These are phyloP conservation scores for Epistrophella euchroma DNA, from an alignment of 2,888 invertebrate species.

Conservation along the genomic window DNA sequence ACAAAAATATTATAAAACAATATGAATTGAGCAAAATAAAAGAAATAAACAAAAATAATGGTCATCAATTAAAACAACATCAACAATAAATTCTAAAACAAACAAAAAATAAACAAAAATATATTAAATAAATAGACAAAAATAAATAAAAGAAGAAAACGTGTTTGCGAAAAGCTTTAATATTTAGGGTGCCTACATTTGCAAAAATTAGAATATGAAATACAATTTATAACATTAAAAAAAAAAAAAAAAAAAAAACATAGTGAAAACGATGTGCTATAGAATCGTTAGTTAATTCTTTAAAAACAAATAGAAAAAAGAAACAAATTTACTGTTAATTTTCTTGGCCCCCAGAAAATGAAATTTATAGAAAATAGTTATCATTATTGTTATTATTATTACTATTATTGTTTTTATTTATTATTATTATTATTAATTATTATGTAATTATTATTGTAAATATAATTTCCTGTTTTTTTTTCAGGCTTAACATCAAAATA, in stretches of 20 bases:
- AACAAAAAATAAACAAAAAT: constrained; percentile 59
- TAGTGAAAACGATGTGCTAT: constrained; percentile 75
- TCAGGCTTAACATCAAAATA: no score
- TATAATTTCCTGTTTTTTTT: no score
- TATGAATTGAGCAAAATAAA: constrained; percentile 58
- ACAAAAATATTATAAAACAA: constrained; percentile 39
- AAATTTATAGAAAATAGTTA: constrained; percentile 74
- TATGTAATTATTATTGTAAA: no score
- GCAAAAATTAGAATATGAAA: constrained; percentile 82
- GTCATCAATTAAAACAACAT: constrained; percentile 71
- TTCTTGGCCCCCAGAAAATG: constrained; percentile 73
- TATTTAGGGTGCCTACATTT: constrained; percentile 84
- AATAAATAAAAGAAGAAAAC: constrained; percentile 81
- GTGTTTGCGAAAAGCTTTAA: constrained; percentile 84
- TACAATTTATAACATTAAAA: constrained; percentile 79
- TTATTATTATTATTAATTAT: constrained; percentile 69
- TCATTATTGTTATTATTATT: constrained; percentile 69
- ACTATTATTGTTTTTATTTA: constrained; percentile 45
- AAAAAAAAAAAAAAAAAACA: constrained; percentile 57
- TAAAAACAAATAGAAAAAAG: constrained; percentile 67
- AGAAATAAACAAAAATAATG: constrained; percentile 50
- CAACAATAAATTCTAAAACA: constrained; percentile 59
- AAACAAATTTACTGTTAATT: constrained; percentile 76
- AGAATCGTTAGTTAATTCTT: constrained; percentile 77
- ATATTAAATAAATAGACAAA: constrained; percentile 68